These are phyloP conservation scores for Salarias fasciatus DNA, from an alignment of 2,797 vertebrate genomes.

Conservation along the genomic window DNA sequence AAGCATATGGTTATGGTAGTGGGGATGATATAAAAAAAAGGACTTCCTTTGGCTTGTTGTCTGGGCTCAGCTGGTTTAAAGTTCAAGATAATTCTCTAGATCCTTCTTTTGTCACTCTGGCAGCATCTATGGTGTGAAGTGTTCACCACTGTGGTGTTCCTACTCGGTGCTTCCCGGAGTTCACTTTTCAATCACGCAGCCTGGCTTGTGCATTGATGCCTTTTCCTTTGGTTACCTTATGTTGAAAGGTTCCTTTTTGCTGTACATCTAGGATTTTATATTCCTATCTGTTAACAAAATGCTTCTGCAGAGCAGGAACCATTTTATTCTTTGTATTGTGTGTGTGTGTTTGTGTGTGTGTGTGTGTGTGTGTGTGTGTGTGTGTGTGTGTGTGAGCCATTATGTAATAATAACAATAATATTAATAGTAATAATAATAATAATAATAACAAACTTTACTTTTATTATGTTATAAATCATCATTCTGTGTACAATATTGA, in stretches of 20 bases:
- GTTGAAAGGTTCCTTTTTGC: too few species aligned
- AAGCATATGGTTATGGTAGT: constrained; percentile 60
- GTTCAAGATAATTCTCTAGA: constrained; percentile 62
- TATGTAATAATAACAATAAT: too few species aligned
- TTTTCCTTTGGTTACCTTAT: constrained; percentile 30
- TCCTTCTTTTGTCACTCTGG: constrained; percentile 59
- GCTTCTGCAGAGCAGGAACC: too few species aligned
- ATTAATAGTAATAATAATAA: too few species aligned
- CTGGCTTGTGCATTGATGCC: constrained; percentile 36
- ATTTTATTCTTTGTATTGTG: too few species aligned
- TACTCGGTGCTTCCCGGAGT: constrained; percentile 34
- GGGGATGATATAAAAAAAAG: constrained; percentile 59
- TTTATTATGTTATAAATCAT: too few species aligned
- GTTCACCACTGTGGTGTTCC: constrained; percentile 50
- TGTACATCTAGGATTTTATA: constrained; percentile 5
- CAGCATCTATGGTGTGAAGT: constrained; percentile 55
- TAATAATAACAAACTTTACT: too few species aligned
- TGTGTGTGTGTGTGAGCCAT: too few species aligned
- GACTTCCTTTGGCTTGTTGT: constrained; percentile 54
- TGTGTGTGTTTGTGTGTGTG: too few species aligned
- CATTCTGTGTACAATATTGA: too few species aligned
- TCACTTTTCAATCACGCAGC: constrained; percentile 55
- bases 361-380: too few species aligned
- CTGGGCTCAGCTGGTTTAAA: constrained; percentile 66
- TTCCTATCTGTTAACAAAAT: not conserved